A percentile compares a stretch with the other conserved stretches of the same genome.
These are phyloP conservation scores for Siniperca obscura DNA, from an alignment of 2,797 vertebrate genomes.

Conservation along the genomic window DNA sequence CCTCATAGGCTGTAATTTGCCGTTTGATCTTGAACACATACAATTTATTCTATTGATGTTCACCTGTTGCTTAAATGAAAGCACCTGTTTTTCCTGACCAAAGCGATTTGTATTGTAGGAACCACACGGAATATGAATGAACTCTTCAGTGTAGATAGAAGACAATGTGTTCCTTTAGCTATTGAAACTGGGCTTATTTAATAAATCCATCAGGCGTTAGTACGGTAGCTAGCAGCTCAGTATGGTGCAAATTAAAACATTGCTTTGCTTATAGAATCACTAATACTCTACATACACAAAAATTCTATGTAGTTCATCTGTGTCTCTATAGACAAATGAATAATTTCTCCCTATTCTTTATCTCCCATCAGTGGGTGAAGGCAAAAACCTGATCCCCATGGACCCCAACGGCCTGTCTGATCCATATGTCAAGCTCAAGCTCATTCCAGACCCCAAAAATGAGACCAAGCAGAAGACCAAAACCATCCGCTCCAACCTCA, in stretches of 20 bases:
- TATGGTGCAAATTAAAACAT: not conserved
- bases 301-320: not conserved
- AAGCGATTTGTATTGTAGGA: not conserved
- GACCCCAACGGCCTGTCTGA: conserved; percentile 99
- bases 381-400: conserved; percentile 97
- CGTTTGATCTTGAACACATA: conserved; percentile 47
- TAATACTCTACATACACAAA: no score
- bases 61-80: conserved; percentile 36
- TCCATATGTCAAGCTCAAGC: conserved; percentile 98
- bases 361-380: conserved; percentile 89
- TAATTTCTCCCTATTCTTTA: conserved; percentile 28
- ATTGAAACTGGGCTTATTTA: not conserved
- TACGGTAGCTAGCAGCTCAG: no score
- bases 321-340: not conserved
- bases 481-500: conserved; percentile 95
- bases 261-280: not conserved
- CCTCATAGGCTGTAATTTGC: conserved; percentile 1
- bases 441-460: conserved; percentile 96
- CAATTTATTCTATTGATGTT: conserved; percentile 38
- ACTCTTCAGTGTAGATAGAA: not conserved
- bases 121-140: conserved; percentile 4
- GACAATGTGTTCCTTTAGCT: not conserved
- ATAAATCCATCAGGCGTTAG: not conserved
- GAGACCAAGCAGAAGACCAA: conserved; percentile 99
- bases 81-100: not conserved